These are phyloP conservation scores for Myoxocephalus aenaeus DNA, from an alignment of 2,797 vertebrate species.

Conservation along the genomic window DNA sequence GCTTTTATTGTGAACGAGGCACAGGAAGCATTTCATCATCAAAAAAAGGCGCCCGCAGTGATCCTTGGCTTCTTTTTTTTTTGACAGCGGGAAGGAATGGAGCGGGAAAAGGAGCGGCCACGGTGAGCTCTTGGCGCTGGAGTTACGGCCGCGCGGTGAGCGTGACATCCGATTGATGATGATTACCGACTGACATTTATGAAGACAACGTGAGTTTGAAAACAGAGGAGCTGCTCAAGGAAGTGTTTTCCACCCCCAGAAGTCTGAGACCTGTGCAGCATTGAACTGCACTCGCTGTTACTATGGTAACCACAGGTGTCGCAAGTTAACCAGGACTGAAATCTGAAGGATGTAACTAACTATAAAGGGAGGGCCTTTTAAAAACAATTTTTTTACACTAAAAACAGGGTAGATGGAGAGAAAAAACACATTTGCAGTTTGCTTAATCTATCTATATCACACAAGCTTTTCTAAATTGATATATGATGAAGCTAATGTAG, in stretches of 20 bases:
- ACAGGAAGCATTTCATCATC: not conserved
- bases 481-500: too few species aligned
- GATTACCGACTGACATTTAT: not conserved
- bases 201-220: not conserved
- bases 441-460: not conserved
- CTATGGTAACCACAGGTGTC: conserved; percentile 9
- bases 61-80: not conserved
- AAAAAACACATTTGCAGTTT: not conserved
- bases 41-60: not conserved
- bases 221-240: conserved; percentile 2
- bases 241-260: not conserved
- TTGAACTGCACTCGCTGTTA: not conserved
- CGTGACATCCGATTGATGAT: not conserved
- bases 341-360: not conserved
- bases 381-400: not conserved
- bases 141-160: not conserved
- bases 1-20: not conserved
- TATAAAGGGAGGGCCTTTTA: not conserved
- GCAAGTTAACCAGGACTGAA: not conserved
- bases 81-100: not conserved
- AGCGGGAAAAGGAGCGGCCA: not conserved
- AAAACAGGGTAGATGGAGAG: not conserved
- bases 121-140: not conserved
- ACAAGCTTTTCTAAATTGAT: conserved; percentile 1
- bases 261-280: not conserved